Percentiles rank a stretch among this genome's conserved stretches.
phyloP scores from a whole-genome alignment of 1,140 invertebrate species.

The Pentalonia nigronervosa region DNA sequence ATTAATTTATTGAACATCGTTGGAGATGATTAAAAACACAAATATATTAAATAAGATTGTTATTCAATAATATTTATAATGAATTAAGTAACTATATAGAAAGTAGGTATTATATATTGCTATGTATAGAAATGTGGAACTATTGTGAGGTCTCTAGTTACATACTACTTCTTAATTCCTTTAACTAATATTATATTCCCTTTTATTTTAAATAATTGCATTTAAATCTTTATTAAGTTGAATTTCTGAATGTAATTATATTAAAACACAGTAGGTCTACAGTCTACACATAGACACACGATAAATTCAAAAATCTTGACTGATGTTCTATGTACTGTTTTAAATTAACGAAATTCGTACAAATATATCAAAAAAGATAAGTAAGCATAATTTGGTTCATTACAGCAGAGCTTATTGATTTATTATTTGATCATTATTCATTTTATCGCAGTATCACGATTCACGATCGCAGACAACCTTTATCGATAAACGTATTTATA shows the following conservation, averaged over 20 bases:
- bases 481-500: not conserved
- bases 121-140: not conserved
- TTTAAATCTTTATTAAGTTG: no score
- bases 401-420: no score
- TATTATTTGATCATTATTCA: no score
- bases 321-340: not conserved
- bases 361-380: not conserved
- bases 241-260: no score
- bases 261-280: no score
- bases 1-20: not conserved
- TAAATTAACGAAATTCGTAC: not conserved
- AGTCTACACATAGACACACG: no score
- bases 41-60: not conserved
- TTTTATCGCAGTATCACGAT: no score
- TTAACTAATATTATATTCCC: no score
- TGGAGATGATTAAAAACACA: not conserved
- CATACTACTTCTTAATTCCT: no score
- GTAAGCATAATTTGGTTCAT: not conserved
- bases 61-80: not conserved
- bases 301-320: not conserved
- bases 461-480: no score
- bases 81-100: not conserved
- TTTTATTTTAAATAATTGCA: no score
- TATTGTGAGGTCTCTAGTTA: not conserved
- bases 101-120: not conserved